Base-by-base conservation (phyloP, 2,113 vertebrate species). In the Cottus gobio region DNA sequence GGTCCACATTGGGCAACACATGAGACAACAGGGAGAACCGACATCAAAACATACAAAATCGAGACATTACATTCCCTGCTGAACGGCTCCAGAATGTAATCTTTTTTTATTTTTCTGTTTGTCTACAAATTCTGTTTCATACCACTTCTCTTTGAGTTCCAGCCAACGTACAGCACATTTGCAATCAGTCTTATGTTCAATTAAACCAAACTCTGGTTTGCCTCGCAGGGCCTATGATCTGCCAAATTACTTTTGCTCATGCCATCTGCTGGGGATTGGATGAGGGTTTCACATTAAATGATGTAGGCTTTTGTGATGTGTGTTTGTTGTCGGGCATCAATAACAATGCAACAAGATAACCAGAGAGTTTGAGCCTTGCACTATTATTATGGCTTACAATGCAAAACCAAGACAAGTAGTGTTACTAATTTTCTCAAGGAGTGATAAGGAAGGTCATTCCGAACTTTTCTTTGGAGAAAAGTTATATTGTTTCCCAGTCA, bases 211-310 rank as follows among this genome's bases (percentile, higher is more conserved):
- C 68, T 24, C 50, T 4, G 22, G 42, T 37, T 22, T 39, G 16
- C n/a, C 60, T 73, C 26, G 15, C 72, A 63, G 56, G 9, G 48
- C 37, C 8, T 6, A 18, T 5, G 15, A 36, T 64, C 52, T 70
- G 26, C 48, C 24, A 57, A 26, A 68, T 64, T 7, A 60, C 12
- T 74, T 81, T 18, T 34, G n/a, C 64, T 75, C 20, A 16, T 46
- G 12, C 48, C 36, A 66, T 79, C 57, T 79, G 75, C 24, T 65
- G 36, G 39, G n/a, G 58, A 63, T 77, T 52, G 64, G 61, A 67
- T 73, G 12, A 46, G 5, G 39, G n/a, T 50, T 71, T 66, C 66
- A 54, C 31, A 60, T 30, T 42, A 44, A 50, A 52, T 28, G 18
- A n/a, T 44, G n/a, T 28, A 5, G 65, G 22, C 37, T 66, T 52